Conservation (phyloP, 2,113 vertebrate genomes). For the Ceyx cyanopectus region DNA sequence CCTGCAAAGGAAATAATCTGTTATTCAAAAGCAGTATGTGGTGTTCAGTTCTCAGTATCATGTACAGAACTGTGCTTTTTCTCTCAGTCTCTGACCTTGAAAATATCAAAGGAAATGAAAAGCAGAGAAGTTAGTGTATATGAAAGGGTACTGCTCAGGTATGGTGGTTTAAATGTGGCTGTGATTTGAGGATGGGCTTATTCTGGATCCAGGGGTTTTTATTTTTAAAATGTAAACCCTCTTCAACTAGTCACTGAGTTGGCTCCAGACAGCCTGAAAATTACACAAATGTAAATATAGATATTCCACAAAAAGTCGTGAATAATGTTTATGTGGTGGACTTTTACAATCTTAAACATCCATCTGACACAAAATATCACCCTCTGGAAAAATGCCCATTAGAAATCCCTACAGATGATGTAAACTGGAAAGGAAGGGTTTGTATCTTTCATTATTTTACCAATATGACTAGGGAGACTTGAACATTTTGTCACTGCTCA, state of each 20-base stretch:
- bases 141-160: neutral
- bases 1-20: conserved; percentile 53
- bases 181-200: neutral
- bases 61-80: neutral
- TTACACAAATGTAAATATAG: neutral
- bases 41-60: conserved; percentile 10
- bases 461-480: neutral
- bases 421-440: neutral
- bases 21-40: conserved; percentile 49
- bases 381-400: neutral
- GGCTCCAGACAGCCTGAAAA: neutral
- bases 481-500: neutral
- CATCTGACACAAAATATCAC: neutral
- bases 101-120: conserved; percentile 43
- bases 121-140: neutral
- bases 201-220: neutral
- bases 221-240: neutral
- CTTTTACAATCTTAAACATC: neutral
- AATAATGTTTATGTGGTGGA: neutral
- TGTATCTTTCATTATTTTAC: neutral
- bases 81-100: conserved; percentile 25
- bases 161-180: neutral
- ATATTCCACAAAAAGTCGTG: neutral
- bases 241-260: neutral
- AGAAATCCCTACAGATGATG: neutral